Base-by-base conservation (phyloP, 2,113 vertebrate genomes). In the Gallinago paraguaiae region DNA sequence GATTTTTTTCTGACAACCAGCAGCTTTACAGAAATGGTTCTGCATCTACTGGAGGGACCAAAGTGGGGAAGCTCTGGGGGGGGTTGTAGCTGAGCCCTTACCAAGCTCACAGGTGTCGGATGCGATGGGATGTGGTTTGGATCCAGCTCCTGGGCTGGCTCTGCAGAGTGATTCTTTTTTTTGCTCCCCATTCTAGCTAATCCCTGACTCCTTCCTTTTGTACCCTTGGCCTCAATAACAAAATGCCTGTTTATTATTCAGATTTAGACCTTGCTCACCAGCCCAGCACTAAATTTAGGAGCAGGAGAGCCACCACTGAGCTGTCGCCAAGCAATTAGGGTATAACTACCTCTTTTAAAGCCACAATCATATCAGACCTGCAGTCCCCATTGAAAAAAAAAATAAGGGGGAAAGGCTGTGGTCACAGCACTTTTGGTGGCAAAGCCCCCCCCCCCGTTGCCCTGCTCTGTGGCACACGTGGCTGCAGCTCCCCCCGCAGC, bases 291-390 rank as follows among this genome's bases (percentile, higher is more conserved):
- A 39, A 60, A 57, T 39, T 72, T 33, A 80, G 43, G 27, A 68
- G 13, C 33, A 72, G 63, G 39, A 75, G 75, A 82, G 17, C 37
- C n/a, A 19, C 24, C 37, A 15, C 43, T 14, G n/a, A 43, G 25
- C 30, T 9, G 0, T 25, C 23, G n/a, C 43, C 1, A 1, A 20
- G 48, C 0, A 0, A 22, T 72, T 35, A 74, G 41, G 5, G 16
- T 68, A 3, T 56, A 51, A 30, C 15, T 20, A 9, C 0, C 0
- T 13, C 7, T 78, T 86, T 61, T 43, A 87, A 65, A 82, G 24
- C 12, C 24, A 69, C 7, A 7, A n/a, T 7, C 23, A 33, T 1
- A 8, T 35, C 50, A 41, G 31, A 51, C 3, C 6, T 8, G 5
- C 45, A n/a, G 45, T 16, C 46, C 10, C 3, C 7, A 4, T 7